Evolutionary conservation across 2,797 vertebrate genomes (phyloP).

Genomic region (Petrocephalus schoutedeni): DNA sequence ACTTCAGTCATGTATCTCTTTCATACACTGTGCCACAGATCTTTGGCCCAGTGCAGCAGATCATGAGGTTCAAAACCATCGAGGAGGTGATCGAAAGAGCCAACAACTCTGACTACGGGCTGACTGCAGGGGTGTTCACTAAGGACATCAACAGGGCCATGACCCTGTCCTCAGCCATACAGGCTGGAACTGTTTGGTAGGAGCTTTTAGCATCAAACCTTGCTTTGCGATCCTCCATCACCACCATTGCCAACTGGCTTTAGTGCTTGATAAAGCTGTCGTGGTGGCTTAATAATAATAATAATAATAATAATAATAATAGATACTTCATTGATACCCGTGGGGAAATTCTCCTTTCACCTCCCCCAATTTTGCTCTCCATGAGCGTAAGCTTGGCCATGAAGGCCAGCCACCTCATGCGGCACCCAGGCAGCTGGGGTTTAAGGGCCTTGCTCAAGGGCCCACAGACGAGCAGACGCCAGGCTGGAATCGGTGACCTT

Average conservation of each 20-base stretch:
- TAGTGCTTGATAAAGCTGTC: not conserved
- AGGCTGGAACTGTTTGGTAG: constrained; percentile 97
- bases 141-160: constrained; percentile 94
- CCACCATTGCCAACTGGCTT: not conserved
- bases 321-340: no score
- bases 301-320: no score
- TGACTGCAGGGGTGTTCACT: constrained; percentile 91
- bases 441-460: no score
- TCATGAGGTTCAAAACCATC: constrained; percentile 92
- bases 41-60: constrained; percentile 96
- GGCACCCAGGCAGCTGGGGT: no score
- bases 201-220: constrained; percentile 31
- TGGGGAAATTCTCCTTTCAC: no score
- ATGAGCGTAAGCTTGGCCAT: no score
- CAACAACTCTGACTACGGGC: constrained; percentile 89
- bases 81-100: constrained; percentile 96
- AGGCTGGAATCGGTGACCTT: no score
- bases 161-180: constrained; percentile 87
- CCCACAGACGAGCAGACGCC: no score
- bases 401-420: no score
- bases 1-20: not conserved
- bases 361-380: no score
- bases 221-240: not conserved
- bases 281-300: not conserved
- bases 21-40: constrained; percentile 64